Base-by-base conservation (phyloP, 2,113 vertebrate genomes). In the Tapirus terrestris region DNA sequence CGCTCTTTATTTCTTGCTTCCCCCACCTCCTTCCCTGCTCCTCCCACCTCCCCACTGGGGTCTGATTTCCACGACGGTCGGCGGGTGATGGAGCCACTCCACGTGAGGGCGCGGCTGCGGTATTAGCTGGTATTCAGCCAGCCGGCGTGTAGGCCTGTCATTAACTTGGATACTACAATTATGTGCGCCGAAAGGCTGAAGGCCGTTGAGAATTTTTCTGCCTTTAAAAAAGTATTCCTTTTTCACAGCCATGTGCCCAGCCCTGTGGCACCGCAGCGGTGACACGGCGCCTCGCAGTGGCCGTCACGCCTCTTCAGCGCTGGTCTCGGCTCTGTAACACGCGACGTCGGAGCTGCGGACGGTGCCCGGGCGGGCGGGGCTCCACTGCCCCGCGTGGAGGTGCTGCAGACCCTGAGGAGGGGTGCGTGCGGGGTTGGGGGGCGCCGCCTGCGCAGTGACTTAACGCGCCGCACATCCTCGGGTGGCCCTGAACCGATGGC, bases 131-230 rank as follows among this genome's bases (percentile, higher is more conserved):
- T 10, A 63, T 82, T 75, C 93, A 97, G 90, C 73, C 72, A 27
- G 97, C 91, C 90, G 9, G 92, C 91, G 77, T 0, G 63, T 89
- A 9, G 92, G 96, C 90, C 85, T 96, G 20, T 89, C 83, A 18
- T 87, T 80, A 88, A 72, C 95, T 92, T 4, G 20, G 96, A 96
- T 96, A 94, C 92, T 92, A 85, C 96, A 96, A 91, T 98, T 98
- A 97, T 39, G 92, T 73, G 70, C 3, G 0, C 80, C 8, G 25
- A 68, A 56, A 93, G 79, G 73, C 96, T 84, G 92, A 86, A 92
- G 87, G 84, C 96, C 88, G 43, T 90, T 94, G 95, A 92, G 88
- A 90, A 84, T 58, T 96, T 96, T 92, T 95, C 79, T 96, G 67
- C 75, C 75, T 76, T 90, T 58, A 79, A 86, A 63, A 94, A 95